phyloP scores from a whole-genome alignment of 2,113 vertebrate genomes.

The Spea bombifrons region DNA sequence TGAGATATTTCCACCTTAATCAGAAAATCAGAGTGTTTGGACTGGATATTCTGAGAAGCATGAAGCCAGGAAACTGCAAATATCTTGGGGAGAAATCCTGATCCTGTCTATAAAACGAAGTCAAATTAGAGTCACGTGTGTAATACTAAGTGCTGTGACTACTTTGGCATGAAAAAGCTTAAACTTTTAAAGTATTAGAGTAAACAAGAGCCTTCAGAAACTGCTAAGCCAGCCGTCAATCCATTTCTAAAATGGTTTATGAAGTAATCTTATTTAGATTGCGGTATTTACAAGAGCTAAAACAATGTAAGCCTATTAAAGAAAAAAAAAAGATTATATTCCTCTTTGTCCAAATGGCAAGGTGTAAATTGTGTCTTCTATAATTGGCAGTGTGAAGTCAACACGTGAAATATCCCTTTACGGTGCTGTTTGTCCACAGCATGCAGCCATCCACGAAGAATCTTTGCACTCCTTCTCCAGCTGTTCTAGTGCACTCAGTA shows the following conservation, averaged over 20 bases:
- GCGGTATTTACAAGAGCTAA: conserved; percentile 31
- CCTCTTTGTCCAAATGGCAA: neutral
- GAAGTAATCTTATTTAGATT: conserved; percentile 25
- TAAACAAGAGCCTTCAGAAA: conserved; percentile 1
- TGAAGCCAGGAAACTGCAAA: no score
- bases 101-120: neutral
- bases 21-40: no score
- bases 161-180: neutral
- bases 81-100: no score
- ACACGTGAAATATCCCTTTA: conserved; percentile 13
- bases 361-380: neutral
- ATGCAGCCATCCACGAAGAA: neutral
- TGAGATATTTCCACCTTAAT: no score
- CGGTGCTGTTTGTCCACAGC: neutral
- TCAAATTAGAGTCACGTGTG: neutral
- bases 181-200: conserved; percentile 22
- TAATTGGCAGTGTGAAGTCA: neutral
- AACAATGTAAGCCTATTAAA: neutral
- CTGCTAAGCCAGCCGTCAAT: conserved; percentile 14
- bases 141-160: neutral
- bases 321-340: neutral
- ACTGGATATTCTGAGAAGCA: no score
- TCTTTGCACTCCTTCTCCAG: conserved; percentile 6
- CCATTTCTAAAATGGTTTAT: conserved; percentile 33
- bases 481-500: conserved; percentile 15